Conservation (phyloP, 2,797 vertebrate species). For the Gephyroberyx darwinii region DNA sequence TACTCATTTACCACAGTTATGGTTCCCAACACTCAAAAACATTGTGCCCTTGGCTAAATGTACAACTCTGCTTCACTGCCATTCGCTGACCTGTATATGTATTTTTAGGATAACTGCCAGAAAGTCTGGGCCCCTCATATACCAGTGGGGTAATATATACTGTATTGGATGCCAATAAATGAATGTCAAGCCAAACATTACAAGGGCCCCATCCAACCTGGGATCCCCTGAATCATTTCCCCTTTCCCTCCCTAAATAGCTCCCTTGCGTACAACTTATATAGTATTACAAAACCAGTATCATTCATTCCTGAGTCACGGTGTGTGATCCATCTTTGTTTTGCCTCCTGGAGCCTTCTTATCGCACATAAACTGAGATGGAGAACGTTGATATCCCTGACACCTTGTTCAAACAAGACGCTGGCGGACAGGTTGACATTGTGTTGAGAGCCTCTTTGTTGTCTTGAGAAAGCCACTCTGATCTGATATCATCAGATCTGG, state of each 20-base stretch:
- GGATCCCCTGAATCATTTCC: slow-evolving; percentile 24
- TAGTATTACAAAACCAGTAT: slow-evolving; percentile 44
- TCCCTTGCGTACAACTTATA: slow-evolving; percentile 42
- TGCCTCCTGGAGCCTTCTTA: slow-evolving; percentile 42
- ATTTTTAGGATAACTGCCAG: slow-evolving; percentile 4
- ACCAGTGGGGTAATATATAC: neutral
- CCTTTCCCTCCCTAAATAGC: slow-evolving; percentile 22
- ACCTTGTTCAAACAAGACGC: slow-evolving; percentile 69
- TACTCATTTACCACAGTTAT: slow-evolving; percentile 72
- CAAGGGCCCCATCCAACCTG: slow-evolving; percentile 5
- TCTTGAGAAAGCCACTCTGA: slow-evolving; percentile 54
- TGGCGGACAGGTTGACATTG: slow-evolving; percentile 56
- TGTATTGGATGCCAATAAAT: slow-evolving; percentile 31
- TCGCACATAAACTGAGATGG: slow-evolving; percentile 68
- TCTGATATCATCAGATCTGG: slow-evolving; percentile 65
- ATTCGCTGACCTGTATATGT: slow-evolving; percentile 39
- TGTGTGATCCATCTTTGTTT: slow-evolving; percentile 44
- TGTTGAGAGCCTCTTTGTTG: slow-evolving; percentile 67
- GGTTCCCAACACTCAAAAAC: slow-evolving; percentile 61
- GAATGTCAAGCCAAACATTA: slow-evolving; percentile 29
- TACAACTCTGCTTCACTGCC: slow-evolving; percentile 17
- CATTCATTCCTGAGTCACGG: slow-evolving; percentile 31
- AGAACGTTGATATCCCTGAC: slow-evolving; percentile 48
- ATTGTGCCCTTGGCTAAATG: slow-evolving; percentile 41
- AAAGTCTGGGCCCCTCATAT: neutral